Conservation (phyloP, 2,888 invertebrate genomes). For the Choristoneura rosaceana region DNA sequence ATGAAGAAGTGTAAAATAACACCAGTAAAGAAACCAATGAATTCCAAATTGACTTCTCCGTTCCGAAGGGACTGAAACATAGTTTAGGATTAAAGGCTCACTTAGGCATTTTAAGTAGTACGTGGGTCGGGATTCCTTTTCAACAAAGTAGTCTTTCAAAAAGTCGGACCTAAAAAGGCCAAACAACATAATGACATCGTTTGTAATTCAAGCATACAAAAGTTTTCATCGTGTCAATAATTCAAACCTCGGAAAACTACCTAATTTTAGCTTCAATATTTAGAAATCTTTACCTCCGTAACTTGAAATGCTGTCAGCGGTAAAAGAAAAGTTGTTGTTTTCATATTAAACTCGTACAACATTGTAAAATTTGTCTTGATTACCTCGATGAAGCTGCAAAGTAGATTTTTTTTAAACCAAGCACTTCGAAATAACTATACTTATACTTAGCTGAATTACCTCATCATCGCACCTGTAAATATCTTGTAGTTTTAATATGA, state of each 20-base stretch:
- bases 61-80: slow-evolving; percentile 59
- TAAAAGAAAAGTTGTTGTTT: slow-evolving; percentile 64
- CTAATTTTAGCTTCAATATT: not conserved
- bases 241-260: not conserved
- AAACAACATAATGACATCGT: no score
- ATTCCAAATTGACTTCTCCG: slow-evolving; percentile 61
- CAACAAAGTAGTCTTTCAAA: no score
- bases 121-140: no score
- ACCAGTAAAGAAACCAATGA: slow-evolving; percentile 59
- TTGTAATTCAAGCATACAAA: no score
- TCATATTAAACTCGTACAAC: slow-evolving; percentile 70
- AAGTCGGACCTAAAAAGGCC: not conserved
- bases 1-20: slow-evolving; percentile 62
- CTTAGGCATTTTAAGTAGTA: no score
- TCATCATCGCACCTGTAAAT: slow-evolving; percentile 57
- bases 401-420: not conserved
- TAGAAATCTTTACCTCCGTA: slow-evolving; percentile 54
- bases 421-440: not conserved
- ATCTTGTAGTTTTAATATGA: slow-evolving; percentile 62
- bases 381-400: slow-evolving; percentile 58
- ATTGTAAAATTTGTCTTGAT: slow-evolving; percentile 57
- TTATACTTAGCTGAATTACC: not conserved
- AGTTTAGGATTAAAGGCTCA: slow-evolving; percentile 5
- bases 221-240: no score
- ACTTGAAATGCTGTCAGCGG: slow-evolving; percentile 69